phyloP scores from a whole-genome alignment of 2,113 vertebrate genomes.

The Oreocharis arfaki region DNA sequence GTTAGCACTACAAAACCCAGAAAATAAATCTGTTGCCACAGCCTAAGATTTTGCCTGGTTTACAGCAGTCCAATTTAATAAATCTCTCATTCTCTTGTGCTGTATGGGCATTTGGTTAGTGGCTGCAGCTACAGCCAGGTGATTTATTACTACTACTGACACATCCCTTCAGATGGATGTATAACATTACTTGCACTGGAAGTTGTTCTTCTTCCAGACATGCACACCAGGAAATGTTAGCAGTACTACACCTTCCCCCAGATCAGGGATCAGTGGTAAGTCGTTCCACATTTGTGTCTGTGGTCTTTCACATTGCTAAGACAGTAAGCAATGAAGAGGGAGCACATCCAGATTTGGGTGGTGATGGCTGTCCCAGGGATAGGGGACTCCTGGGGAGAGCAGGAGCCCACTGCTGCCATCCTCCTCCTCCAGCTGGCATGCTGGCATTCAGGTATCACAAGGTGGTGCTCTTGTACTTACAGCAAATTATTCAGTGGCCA shows the following conservation, averaged over 20 bases:
- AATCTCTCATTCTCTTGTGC: not conserved
- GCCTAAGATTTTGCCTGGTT: not conserved
- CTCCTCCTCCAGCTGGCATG: not conserved
- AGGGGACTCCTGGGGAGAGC: not conserved
- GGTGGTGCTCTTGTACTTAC: conserved; percentile 54
- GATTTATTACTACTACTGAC: not conserved
- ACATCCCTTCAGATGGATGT: not conserved
- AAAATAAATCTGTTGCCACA: not conserved
- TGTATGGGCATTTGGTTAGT: not conserved
- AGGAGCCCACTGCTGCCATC: not conserved
- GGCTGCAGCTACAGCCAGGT: not conserved
- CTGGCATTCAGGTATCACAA: conserved; percentile 16
- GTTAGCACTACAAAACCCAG: not conserved
- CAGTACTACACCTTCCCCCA: not conserved
- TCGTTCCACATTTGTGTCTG: not conserved
- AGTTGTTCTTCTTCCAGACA: not conserved
- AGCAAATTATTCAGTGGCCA: not conserved
- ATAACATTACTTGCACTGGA: not conserved
- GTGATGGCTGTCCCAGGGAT: not conserved
- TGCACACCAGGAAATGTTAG: not conserved
- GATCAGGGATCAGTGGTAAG: not conserved
- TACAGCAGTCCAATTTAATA: not conserved
- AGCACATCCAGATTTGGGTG: fast-evolving
- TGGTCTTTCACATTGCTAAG: not conserved
- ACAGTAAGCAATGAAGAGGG: not conserved